These are phyloP conservation scores for Paedocypris sp. DNA, from an alignment of 2,113 vertebrate genomes.

Conservation along the genomic window DNA sequence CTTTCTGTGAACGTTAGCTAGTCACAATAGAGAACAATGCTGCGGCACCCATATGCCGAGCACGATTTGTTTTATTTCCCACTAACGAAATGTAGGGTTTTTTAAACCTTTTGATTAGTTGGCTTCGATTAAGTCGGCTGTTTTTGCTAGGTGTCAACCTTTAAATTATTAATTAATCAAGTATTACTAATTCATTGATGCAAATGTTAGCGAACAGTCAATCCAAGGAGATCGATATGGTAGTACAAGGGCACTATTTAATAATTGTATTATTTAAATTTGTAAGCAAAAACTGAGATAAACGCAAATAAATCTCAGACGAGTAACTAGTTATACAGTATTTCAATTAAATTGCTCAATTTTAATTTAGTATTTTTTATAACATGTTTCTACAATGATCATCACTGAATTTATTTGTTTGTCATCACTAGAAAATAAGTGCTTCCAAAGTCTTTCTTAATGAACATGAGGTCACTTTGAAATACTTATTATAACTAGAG, in stretches of 20 bases:
- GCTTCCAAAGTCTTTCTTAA: no score
- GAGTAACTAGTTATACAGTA: no score
- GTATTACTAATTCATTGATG: background rate
- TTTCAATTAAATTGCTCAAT: no score
- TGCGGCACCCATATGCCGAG: background rate
- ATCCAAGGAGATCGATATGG: background rate
- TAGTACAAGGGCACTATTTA: background rate
- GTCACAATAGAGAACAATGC: slow-evolving; percentile 21
- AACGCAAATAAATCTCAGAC: no score
- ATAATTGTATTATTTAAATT: no score
- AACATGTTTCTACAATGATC: background rate
- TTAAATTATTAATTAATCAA: background rate
- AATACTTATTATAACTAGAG: no score
- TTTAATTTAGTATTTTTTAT: background rate
- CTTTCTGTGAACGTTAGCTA: slow-evolving; percentile 9
- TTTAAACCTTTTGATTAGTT: no score
- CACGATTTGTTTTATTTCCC: background rate
- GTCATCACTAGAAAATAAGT: no score
- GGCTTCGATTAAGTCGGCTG: no score
- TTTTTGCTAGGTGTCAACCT: no score
- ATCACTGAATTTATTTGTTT: background rate
- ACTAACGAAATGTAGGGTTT: background rate
- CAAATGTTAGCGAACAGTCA: background rate
- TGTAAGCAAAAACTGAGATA: no score
- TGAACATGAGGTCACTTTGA: no score